Conservation (phyloP, 2,113 vertebrate species). For the Nematolebias whitei region DNA sequence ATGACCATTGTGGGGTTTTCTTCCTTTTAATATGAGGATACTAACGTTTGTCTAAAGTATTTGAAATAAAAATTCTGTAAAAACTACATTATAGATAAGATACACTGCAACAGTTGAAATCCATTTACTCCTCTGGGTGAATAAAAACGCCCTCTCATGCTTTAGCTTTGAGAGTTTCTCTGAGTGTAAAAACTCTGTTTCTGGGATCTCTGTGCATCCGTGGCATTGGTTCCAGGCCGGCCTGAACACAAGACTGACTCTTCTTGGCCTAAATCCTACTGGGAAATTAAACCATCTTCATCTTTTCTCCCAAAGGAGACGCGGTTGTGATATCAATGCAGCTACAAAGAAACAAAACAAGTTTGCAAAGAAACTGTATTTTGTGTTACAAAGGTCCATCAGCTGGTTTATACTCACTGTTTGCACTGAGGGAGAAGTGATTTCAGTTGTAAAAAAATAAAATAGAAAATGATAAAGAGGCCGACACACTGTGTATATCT, state of each 20-base stretch:
- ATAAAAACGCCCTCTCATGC: not conserved
- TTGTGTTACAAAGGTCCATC: slow-evolving; percentile 27
- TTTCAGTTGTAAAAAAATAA: not conserved
- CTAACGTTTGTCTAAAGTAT: too few species aligned
- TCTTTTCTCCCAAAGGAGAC: slow-evolving; percentile 10
- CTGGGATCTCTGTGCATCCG: slow-evolving; percentile 23
- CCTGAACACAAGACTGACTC: slow-evolving; percentile 54
- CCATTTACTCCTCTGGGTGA: not conserved
- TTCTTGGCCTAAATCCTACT: slow-evolving; percentile 52
- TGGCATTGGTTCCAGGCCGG: slow-evolving; percentile 50
- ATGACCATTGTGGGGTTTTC: too few species aligned
- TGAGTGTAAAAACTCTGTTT: slow-evolving; percentile 33
- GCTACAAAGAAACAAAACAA: slow-evolving; percentile 8
- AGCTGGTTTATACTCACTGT: slow-evolving; percentile 4
- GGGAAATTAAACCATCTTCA: slow-evolving; percentile 45
- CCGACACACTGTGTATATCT: too few species aligned
- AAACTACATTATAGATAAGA: not conserved
- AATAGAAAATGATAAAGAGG: slow-evolving; percentile 8
- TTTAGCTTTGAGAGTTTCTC: slow-evolving; percentile 1
- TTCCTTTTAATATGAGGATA: too few species aligned
- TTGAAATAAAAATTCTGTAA: not conserved
- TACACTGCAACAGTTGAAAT: not conserved
- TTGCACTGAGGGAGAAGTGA: not conserved
- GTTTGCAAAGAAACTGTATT: slow-evolving; percentile 20
- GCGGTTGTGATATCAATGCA: slow-evolving; percentile 14